Evolutionary conservation across 2,113 vertebrate genomes (phyloP), one percentile per base, ranked within the genome.

Genomic region (Monopterus albus): DNA sequence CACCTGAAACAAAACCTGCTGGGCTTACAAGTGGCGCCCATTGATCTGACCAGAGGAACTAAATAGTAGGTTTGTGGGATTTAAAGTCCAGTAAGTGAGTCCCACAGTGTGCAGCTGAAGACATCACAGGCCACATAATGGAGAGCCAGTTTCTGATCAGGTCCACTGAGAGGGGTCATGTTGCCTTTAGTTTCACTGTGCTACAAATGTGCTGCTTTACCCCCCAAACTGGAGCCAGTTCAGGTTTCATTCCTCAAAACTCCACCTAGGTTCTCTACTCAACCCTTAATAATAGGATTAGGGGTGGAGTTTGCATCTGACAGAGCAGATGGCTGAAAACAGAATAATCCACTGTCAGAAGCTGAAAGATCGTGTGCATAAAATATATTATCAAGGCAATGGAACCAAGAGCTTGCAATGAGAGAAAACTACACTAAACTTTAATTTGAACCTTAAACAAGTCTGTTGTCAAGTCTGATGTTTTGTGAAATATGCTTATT

Each of bases 121-220:
- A 33, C 23, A 39, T 66, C 31, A 5, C 56, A 63, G 60, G 52
- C 65, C 29, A 49, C 68, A 84, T 75, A 82, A 86, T 64, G 64
- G 61, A 60, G 59, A 50, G 61, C 36, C 61, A 23, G 74, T 86
- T 84, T 83, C 79, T 83, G 70, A 72, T 68, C 43, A 46, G 59
- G 79, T 87, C 89, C 86, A 33, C 82, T 35, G 88, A 91, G 91
- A 87, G 72, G 85, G 72, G 58, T 88, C 84, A 73, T 25, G 79
- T 90, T 92, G 75, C 90, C 55, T 45, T 31, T 4, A 25, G 81
- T 83, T 88, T 87, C 83, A 57, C 70, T 67, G 59, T 29, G 52
- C 62, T 18, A 40, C 62, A 31, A 66, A 29, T 57, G 31, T 42
- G 38, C 49, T 38, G 35, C 63, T 75, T 46, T 42, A 42, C 56